Evolutionary conservation across 2,888 invertebrate genomes (phyloP).

Genomic region (Rotaria macrura): DNA sequence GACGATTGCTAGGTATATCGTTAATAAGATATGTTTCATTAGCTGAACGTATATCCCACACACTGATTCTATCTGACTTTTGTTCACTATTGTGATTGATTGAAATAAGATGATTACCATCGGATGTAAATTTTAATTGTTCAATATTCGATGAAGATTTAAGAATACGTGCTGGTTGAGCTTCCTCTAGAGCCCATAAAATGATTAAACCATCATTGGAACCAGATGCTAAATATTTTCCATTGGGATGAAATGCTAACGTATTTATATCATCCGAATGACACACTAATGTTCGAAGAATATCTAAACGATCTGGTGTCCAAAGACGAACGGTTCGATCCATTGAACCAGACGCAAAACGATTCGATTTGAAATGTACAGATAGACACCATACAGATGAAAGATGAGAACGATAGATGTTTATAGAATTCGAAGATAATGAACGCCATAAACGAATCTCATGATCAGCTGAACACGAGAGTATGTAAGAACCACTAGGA

Average conservation of each 20-base stretch:
- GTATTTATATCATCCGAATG: not conserved
- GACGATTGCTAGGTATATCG: not conserved
- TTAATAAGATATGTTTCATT: not conserved
- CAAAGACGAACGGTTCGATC: not conserved
- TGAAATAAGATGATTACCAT: not conserved
- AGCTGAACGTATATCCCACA: not conserved
- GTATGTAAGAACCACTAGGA: constrained; percentile 76
- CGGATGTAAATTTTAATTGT: constrained; percentile 1
- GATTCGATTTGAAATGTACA: not conserved
- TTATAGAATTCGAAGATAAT: not conserved
- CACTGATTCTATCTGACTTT: not conserved
- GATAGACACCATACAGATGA: constrained; percentile 6
- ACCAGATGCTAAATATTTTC: constrained; percentile 68
- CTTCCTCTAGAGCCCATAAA: not conserved
- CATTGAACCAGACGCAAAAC: constrained; percentile 21
- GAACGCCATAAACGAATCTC: constrained; percentile 68
- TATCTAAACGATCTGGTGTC: not conserved
- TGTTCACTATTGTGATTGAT: not conserved
- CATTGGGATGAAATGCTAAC: constrained; percentile 72
- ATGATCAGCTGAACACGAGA: constrained; percentile 76
- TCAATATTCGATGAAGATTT: not conserved
- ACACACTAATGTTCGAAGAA: not conserved
- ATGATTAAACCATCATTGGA: not conserved
- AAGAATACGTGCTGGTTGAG: not conserved
- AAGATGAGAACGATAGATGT: not conserved